A percentile compares a stretch with the other conserved stretches of the same genome.
Evolutionary conservation across 2,797 vertebrate species (phyloP).

Genomic region (Sebastes itinus): DNA sequence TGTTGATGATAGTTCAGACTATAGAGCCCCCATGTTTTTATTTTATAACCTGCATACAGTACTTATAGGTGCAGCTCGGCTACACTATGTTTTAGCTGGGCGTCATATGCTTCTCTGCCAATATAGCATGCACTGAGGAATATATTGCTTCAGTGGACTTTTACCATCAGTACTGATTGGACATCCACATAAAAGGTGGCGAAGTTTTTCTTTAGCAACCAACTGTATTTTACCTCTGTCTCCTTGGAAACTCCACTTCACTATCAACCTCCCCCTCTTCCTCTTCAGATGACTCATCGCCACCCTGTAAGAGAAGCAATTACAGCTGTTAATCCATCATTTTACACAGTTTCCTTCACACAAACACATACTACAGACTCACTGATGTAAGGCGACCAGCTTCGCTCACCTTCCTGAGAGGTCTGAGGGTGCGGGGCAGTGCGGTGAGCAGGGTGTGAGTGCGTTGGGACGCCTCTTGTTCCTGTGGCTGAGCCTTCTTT

Average conservation of each 20-base stretch:
- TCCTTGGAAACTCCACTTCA: slow-evolving; percentile 98
- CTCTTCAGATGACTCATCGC: slow-evolving; percentile 97
- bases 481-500: slow-evolving; percentile 59
- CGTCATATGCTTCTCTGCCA: no score
- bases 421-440: slow-evolving; percentile 87
- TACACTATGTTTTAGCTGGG: no score
- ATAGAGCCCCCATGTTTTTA: neutral
- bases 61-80: accelerated
- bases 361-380: neutral
- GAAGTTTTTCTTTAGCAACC: neutral
- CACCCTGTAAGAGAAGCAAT: slow-evolving; percentile 81
- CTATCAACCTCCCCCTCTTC: slow-evolving; percentile 99
- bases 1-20: neutral
- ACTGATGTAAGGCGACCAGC: neutral
- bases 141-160: no score
- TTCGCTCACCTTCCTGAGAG: slow-evolving; percentile 89
- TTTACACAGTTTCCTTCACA: neutral
- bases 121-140: no score
- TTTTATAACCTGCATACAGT: neutral
- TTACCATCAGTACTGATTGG: no score
- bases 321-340: slow-evolving; percentile 15
- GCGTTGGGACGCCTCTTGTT: slow-evolving; percentile 76
- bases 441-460: slow-evolving; percentile 77
- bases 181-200: neutral
- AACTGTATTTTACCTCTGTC: slow-evolving; percentile 88